These are phyloP conservation scores for Acleris emargana DNA, from an alignment of 2,888 invertebrate genomes.

Conservation along the genomic window DNA sequence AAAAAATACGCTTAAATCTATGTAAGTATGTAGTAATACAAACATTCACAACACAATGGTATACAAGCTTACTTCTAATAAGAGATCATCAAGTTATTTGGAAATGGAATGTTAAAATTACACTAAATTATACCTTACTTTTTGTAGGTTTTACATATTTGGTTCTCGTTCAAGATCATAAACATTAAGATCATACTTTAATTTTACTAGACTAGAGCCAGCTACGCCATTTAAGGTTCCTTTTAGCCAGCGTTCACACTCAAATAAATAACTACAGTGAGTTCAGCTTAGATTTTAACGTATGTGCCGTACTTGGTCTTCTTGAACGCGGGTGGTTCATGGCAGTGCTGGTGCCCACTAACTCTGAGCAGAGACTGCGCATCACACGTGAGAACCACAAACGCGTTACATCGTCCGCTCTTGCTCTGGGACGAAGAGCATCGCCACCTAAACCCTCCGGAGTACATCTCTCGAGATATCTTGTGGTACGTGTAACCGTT, in stretches of 20 bases:
- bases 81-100: slow-evolving; percentile 30
- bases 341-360: slow-evolving; percentile 29
- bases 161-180: background rate
- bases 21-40: slow-evolving; percentile 8
- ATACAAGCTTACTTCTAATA: slow-evolving; percentile 26
- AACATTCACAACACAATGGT: slow-evolving; percentile 18
- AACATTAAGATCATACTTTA: too few relatives aligned
- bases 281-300: slow-evolving; percentile 13
- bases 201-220: too few relatives aligned
- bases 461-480: slow-evolving; percentile 35
- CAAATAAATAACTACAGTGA: too few relatives aligned
- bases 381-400: slow-evolving; percentile 31
- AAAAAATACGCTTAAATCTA: slow-evolving; percentile 6
- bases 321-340: slow-evolving; percentile 25
- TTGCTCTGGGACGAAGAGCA: slow-evolving; percentile 31
- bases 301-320: slow-evolving; percentile 22
- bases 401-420: slow-evolving; percentile 28
- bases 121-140: slow-evolving; percentile 9
- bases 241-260: too few relatives aligned
- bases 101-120: slow-evolving; percentile 28
- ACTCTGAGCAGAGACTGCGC: slow-evolving; percentile 27
- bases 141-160: background rate
- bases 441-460: slow-evolving; percentile 32
- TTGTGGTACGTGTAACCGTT: slow-evolving; percentile 33
- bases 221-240: too few relatives aligned